Base-by-base conservation (phyloP, 2,888 invertebrate species). In the Protula sp. region DNA sequence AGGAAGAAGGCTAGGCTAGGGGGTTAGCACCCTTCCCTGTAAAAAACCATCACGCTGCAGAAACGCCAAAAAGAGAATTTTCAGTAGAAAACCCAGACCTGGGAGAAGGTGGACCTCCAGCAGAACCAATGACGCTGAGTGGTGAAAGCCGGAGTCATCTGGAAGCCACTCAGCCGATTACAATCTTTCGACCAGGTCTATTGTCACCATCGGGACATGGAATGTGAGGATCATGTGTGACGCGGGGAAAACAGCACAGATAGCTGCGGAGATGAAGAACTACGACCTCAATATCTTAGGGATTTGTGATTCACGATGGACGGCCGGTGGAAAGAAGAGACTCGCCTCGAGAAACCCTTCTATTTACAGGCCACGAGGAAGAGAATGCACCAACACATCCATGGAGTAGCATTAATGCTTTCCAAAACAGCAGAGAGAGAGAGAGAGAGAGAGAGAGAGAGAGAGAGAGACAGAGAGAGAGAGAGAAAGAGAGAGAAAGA, bases 161-260 rank as follows among this genome's bases (percentile, higher is more conserved):
- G 47, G 47, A 47, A 47, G 47, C 52, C 28, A 26, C 52, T 30
- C n/a, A 30, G 27, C 31, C 31, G 14, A 30, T 3, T n/a, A 54
- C 5, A 2, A 54, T n/a, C 31, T 30, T 22, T 3, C 29, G 26
- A 47, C 3, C n/a, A n/a, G n/a, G n/a, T n/a, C n/a, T n/a, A n/a
- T n/a, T n/a, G n/a, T n/a, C 3, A 52, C 9, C 27, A 14, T 51
- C 2, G 52, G 52, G 19, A 51, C 52, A 51, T 63, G 58, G 63
- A 60, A 63, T 53, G 59, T 60, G 5, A 26, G 58, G 2, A 63
- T 51, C 31, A 60, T 63, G 60, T 60, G 60, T 27, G 48, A 60
- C 30, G 48, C 56, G 19, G 53, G 50, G 26, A 60, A 57, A n/a
- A 29, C 52, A 28, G 54, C 57, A 14, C 57, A 63, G 54, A 60